These are phyloP conservation scores for Distichodus sexfasciatus DNA, from an alignment of 2,797 vertebrate species.

Conservation along the genomic window DNA sequence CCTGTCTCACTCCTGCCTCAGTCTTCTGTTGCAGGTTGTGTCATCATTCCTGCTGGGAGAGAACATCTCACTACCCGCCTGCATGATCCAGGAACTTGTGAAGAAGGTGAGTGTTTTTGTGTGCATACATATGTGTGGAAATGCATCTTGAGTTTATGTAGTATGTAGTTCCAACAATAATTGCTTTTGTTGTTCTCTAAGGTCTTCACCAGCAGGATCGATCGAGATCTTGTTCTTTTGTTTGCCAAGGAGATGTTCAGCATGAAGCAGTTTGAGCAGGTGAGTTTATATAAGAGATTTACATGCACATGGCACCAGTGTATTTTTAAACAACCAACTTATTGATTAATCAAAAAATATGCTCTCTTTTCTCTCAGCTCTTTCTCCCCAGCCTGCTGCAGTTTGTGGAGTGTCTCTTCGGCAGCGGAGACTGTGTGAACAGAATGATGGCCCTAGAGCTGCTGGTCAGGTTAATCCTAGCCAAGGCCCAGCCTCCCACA, in stretches of 20 bases:
- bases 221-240: conserved; percentile 75
- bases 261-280: conserved; percentile 93
- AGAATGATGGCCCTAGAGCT: conserved; percentile 74
- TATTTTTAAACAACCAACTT: too few relatives aligned
- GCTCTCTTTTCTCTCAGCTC: conserved; percentile 68
- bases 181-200: conserved; percentile 50
- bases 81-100: conserved; percentile 74
- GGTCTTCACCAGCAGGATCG: conserved; percentile 81
- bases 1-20: conserved; percentile 75
- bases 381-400: conserved; percentile 86
- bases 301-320: too few relatives aligned
- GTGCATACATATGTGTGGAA: not conserved
- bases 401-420: conserved; percentile 78
- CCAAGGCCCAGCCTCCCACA: conserved; percentile 88
- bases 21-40: conserved; percentile 78
- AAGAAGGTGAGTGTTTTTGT: conserved; percentile 76
- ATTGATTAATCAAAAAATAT: too few relatives aligned
- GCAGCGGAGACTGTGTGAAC: conserved; percentile 54
- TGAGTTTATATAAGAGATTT: conserved; percentile 54
- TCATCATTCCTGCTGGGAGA: conserved; percentile 85
- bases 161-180: not conserved
- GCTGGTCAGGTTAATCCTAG: conserved; percentile 85
- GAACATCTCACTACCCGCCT: conserved; percentile 75
- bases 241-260: conserved; percentile 89
- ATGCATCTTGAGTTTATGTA: too few relatives aligned